These are phyloP conservation scores for Myotis planiceps DNA, from an alignment of 2,797 vertebrate species.

Conservation along the genomic window DNA sequence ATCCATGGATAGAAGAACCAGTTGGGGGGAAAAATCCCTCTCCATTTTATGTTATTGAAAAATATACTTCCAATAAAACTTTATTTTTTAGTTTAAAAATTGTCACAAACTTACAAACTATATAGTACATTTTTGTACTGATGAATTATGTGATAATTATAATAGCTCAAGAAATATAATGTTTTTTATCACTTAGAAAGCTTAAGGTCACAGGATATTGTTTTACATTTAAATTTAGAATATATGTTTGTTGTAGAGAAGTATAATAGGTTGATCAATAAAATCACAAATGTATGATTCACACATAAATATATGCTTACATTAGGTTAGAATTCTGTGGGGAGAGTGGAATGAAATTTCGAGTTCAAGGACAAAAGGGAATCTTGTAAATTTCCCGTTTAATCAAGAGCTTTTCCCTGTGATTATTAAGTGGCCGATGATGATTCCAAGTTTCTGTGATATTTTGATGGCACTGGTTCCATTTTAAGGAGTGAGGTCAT, in stretches of 20 bases:
- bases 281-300: conserved; percentile 3
- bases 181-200: conserved; percentile 1
- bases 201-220: not conserved
- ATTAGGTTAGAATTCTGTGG: not conserved
- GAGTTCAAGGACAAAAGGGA: not conserved
- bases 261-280: not conserved
- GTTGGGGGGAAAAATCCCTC: no score
- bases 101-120: not conserved
- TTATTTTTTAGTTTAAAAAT: conserved; percentile 31
- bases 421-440: not conserved
- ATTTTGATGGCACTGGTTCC: not conserved
- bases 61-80: not conserved
- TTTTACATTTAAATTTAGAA: conserved; percentile 40
- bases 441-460: not conserved
- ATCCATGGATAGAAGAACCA: not conserved
- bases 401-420: not conserved
- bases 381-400: conserved; percentile 1
- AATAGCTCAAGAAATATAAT: not conserved
- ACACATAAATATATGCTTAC: not conserved
- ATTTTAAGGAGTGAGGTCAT: not conserved
- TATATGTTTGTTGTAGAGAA: not conserved
- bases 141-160: not conserved
- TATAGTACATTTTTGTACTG: not conserved
- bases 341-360: not conserved
- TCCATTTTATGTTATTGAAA: not conserved